Evolutionary conservation across 2,888 invertebrate species (phyloP), one percentile per base, ranked within the genome.

Genomic region (Tinea pellionella): DNA sequence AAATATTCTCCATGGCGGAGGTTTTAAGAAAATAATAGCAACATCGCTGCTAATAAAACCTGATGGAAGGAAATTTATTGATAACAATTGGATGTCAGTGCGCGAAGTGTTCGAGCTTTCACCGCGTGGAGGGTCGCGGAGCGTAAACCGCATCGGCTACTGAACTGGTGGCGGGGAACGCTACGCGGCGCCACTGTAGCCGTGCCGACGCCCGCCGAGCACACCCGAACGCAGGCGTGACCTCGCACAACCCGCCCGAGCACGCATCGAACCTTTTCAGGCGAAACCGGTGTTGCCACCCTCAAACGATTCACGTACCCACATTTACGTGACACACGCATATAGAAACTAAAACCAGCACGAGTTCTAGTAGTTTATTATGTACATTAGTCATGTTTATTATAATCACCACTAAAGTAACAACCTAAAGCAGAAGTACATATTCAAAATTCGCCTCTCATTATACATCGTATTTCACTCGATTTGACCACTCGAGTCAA

Each of bases 51-150:
- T 2, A 19, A 24, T 24, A 53, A 53, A 53, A 53, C 32, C 57
- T 57, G 57, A 16, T 57, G 32, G 32, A 32, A 32, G 57, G 77
- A 79, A 78, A 80, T 75, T 68, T 77, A 76, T 78, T 76, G 77
- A 79, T 80, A 80, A 81, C 74, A 77, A 77, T 81, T 80, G 67
- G 74, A 72, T 81, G 84, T 84, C 84, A 83, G 84, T 83, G 82
- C 75, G 71, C 73, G 71, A 78, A 74, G 78, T 80, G 78, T 80
- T 67, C 72, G 80, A 74, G 78, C 73, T 51, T 81, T 77, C 60
- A 81, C 85, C 79, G 80, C 81, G 81, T 79, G 81, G n/a, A 16
- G 18, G 30, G 69, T 77, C 72, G 75, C 76, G 69, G 75, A 73
- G 77, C 80, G 77, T 75, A 74, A 77, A 81, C 80, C 80, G 75